Evolutionary conservation across 2,113 vertebrate species (phyloP).

Genomic region (Thermophis baileyi): DNA sequence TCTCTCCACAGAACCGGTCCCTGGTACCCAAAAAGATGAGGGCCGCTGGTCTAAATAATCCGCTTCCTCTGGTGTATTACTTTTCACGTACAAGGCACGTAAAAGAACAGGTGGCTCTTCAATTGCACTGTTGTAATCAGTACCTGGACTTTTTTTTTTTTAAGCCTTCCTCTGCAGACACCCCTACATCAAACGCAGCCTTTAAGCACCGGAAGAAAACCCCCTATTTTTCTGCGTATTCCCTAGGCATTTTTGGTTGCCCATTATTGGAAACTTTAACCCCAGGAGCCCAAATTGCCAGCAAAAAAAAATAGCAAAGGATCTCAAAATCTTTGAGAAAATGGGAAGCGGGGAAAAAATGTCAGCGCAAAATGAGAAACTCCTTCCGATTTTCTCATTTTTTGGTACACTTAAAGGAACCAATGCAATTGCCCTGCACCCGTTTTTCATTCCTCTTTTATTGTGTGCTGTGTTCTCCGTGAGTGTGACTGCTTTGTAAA

Average conservation of each 20-base stretch:
- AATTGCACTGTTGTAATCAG: background rate
- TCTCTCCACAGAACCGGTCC: too few relatives aligned
- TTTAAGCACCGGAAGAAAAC: too few relatives aligned
- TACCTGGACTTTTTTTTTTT: too few relatives aligned
- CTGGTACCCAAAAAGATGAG: too few relatives aligned
- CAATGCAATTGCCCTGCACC: background rate
- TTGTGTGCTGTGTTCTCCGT: conserved; percentile 15
- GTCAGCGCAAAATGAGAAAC: background rate
- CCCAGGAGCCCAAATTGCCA: too few relatives aligned
- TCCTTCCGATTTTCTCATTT: too few relatives aligned
- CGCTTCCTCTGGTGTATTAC: background rate
- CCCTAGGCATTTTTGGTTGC: too few relatives aligned
- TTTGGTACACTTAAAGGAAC: accelerated
- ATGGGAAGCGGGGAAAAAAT: background rate
- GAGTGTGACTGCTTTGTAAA: conserved; percentile 20
- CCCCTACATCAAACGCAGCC: too few relatives aligned
- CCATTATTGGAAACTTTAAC: too few relatives aligned
- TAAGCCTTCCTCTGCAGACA: too few relatives aligned
- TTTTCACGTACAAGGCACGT: background rate
- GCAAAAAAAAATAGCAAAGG: too few relatives aligned
- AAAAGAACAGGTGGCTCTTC: background rate
- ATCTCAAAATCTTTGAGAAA: background rate
- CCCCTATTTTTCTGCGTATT: too few relatives aligned
- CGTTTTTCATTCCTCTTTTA: background rate
- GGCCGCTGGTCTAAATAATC: background rate